A percentile compares a stretch with the other conserved stretches of the same genome.
These are phyloP conservation scores for Siniperca scherzeri DNA, from an alignment of 2,797 vertebrate genomes.

Conservation along the genomic window DNA sequence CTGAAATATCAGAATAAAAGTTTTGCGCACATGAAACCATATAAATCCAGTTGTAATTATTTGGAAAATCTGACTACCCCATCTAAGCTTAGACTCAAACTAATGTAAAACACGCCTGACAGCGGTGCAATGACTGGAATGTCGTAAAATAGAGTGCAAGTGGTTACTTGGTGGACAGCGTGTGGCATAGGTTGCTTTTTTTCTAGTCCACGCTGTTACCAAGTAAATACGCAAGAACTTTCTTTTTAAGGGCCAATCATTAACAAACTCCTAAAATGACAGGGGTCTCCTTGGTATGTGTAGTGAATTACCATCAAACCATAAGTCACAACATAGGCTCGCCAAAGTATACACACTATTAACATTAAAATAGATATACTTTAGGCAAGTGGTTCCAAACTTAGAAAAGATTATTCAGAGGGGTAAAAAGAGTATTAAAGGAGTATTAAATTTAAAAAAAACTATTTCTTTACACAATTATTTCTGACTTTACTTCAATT, in stretches of 20 bases:
- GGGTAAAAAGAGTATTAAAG: not conserved
- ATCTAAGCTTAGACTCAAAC: constrained; percentile 11
- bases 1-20: constrained; percentile 10
- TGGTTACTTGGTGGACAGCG: not conserved
- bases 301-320: not conserved
- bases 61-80: not conserved
- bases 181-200: constrained; percentile 5
- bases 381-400: not conserved
- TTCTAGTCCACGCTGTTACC: not conserved
- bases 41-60: constrained; percentile 1
- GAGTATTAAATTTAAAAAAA: too few relatives aligned
- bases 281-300: not conserved
- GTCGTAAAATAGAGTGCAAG: constrained; percentile 16
- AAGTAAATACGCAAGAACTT: not conserved
- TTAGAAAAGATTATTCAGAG: not conserved
- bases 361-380: not conserved
- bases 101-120: constrained; percentile 16
- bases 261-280: not conserved
- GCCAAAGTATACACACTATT: not conserved
- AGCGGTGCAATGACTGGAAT: constrained; percentile 37
- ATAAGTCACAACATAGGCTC: not conserved
- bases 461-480: not conserved
- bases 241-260: not conserved
- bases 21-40: not conserved
- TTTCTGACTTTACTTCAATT: not conserved